These are phyloP conservation scores for Leptosomus discolor DNA, from an alignment of 2,113 vertebrate species.

Conservation along the genomic window DNA sequence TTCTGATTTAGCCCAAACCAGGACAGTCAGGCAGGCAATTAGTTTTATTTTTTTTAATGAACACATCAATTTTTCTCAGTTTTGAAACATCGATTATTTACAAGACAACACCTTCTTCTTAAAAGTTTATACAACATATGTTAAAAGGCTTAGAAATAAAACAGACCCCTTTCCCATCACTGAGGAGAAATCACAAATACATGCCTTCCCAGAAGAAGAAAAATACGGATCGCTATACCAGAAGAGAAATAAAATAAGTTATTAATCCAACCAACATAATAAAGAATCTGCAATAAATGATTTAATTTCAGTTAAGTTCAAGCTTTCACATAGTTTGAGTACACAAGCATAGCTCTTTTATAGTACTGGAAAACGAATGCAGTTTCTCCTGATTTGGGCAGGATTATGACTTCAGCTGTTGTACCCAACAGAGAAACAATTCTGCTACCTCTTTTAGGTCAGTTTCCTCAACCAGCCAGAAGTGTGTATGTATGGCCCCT, in stretches of 20 bases:
- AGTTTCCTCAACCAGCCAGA: not conserved
- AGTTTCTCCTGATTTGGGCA: not conserved
- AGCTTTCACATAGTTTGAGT: not conserved
- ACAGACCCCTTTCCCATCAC: not conserved
- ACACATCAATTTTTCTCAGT: not conserved
- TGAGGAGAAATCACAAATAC: not conserved
- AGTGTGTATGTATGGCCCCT: not conserved
- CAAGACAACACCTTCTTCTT: not conserved
- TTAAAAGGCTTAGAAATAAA: not conserved
- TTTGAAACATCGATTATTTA: not conserved
- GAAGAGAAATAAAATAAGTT: not conserved
- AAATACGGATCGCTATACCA: not conserved
- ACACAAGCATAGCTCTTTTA: not conserved
- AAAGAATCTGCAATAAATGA: not conserved
- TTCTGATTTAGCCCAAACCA: too few relatives aligned
- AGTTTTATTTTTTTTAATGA: not conserved
- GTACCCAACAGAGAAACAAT: not conserved
- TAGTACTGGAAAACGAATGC: not conserved
- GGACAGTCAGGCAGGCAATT: not conserved
- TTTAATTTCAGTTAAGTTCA: not conserved
- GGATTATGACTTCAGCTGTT: not conserved
- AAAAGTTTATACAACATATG: not conserved
- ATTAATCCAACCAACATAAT: not conserved
- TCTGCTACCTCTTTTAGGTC: not conserved
- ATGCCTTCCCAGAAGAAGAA: not conserved